Base-by-base conservation (phyloP, 2,888 invertebrate species). In the Diarsia rubi region DNA sequence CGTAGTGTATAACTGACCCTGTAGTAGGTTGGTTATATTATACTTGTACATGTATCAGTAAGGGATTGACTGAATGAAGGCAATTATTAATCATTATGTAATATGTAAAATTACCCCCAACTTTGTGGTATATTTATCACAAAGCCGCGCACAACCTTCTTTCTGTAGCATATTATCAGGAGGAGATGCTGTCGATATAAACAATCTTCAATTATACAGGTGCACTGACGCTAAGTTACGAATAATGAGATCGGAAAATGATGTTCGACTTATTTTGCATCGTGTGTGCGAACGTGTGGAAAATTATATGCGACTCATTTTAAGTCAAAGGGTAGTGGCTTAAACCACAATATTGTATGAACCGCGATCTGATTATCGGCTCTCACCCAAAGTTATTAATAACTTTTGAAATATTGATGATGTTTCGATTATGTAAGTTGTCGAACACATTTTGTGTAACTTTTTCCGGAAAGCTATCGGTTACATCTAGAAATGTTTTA, bases 231-330 rank as follows among this genome's bases (percentile, higher is more conserved):
- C 37, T 37, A 37, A 37, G 37, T 37, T 8, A 37, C 37, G 6
- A 37, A 37, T 37, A 37, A 37, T 37, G 37, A 37, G 37, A 37
- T 37, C 37, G n/a, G 71, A 27, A 68, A 52, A 68, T 42, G 21
- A 52, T 44, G 19, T 72, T 54, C 14, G 19, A 54, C 9, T 31
- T 9, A 69, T 62, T 69, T 44, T 31, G 68, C 21, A 3, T 67
- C 21, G 12, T 47, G 1, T 24, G 37, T 19, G 47, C 19, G 1
- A 21, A 45, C 45, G 6, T 49, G 27, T 27, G 14, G 64, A 19
- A 19, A 47, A 2, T 47, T 47, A 47, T 47, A 47, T 47, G 6
- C 21, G 8, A 21, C 47, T 47, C 6, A 8, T 47, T 47, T 47
- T 47, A 47, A 47, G 47, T 37, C 6, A 5, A 37, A 47, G 19